Conservation (phyloP, 1,140 invertebrate species). For the Lasaia peninsularis region DNA sequence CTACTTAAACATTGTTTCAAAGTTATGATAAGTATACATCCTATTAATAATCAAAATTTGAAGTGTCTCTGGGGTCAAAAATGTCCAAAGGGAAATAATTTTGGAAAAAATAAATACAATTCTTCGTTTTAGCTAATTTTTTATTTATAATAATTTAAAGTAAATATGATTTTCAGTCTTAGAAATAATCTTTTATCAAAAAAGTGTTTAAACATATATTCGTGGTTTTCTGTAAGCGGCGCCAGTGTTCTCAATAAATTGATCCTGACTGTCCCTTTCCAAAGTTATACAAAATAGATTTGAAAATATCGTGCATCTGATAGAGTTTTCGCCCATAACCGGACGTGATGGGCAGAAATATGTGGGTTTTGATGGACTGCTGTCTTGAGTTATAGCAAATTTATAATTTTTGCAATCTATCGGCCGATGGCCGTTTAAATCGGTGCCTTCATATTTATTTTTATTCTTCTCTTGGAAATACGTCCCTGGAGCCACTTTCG, state of each 20-base stretch:
- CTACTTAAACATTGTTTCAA: no score
- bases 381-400: slow-evolving; percentile 53
- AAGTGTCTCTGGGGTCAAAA: no score
- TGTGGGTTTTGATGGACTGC: slow-evolving; percentile 41
- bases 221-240: slow-evolving; percentile 49
- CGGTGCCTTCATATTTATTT: not conserved
- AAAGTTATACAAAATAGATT: slow-evolving; percentile 65
- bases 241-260: slow-evolving; percentile 45
- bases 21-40: no score
- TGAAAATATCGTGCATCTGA: slow-evolving; percentile 66
- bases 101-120: no score
- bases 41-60: no score
- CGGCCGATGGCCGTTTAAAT: slow-evolving; percentile 27
- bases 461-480: slow-evolving; percentile 30
- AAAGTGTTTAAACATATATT: slow-evolving; percentile 21
- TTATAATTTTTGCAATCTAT: slow-evolving; percentile 69
- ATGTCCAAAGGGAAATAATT: no score
- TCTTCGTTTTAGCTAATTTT: no score
- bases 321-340: slow-evolving; percentile 33
- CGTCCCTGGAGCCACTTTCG: slow-evolving; percentile 31
- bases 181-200: not conserved
- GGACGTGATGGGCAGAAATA: slow-evolving; percentile 62
- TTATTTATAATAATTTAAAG: no score
- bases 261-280: slow-evolving; percentile 54
- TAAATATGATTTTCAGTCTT: slow-evolving; percentile 20